phyloP scores from a whole-genome alignment of 2,113 vertebrate species.

The Paraplagusia blochii region DNA sequence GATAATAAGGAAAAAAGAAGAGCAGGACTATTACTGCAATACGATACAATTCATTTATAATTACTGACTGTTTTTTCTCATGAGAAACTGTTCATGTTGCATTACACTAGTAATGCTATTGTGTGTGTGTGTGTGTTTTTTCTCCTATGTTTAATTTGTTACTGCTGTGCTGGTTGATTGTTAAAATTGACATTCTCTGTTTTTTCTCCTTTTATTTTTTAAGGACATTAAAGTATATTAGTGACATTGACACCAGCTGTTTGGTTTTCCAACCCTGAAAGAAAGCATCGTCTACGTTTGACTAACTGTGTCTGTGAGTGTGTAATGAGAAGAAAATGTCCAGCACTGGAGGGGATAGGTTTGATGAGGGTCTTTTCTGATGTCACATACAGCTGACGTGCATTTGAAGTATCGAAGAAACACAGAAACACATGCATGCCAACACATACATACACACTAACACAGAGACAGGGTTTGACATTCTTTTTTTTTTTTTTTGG shows the following conservation, averaged over 20 bases:
- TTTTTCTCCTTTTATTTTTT: no score
- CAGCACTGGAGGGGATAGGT: constrained; percentile 25
- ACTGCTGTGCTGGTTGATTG: no score
- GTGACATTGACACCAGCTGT: background rate
- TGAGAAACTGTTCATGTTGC: no score
- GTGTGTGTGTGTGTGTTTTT: no score
- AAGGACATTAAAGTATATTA: background rate
- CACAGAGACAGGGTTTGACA: constrained; percentile 7
- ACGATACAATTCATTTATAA: no score
- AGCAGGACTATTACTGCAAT: no score
- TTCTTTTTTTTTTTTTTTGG: constrained; percentile 9
- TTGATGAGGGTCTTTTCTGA: constrained; percentile 37
- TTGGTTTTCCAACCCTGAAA: background rate
- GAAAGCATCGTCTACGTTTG: background rate
- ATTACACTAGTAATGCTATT: no score
- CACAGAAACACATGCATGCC: background rate
- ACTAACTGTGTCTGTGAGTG: constrained; percentile 6
- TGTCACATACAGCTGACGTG: constrained; percentile 48
- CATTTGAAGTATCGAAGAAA: constrained; percentile 25
- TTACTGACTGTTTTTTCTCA: no score
- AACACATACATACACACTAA: constrained; percentile 5
- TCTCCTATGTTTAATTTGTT: no score
- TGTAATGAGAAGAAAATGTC: constrained; percentile 33
- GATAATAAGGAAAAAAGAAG: no score
- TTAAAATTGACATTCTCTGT: no score